Conservation (phyloP, 2,113 vertebrate genomes). For the Nicator chloris region DNA sequence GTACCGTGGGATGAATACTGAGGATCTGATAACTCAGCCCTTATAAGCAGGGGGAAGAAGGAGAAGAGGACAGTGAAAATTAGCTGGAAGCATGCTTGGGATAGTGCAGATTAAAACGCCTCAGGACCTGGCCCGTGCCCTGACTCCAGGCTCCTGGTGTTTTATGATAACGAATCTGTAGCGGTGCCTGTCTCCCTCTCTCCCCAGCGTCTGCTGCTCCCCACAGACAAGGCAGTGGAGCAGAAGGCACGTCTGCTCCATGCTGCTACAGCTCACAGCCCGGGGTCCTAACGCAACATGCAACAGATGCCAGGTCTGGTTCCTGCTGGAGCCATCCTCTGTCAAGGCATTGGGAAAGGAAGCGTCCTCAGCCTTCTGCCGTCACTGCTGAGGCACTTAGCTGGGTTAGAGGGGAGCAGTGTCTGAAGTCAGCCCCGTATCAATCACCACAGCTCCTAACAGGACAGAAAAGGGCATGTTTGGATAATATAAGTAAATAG, state of each 20-base stretch:
- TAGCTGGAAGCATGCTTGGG: neutral
- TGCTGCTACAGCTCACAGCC: constrained; percentile 41
- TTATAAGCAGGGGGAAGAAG: neutral
- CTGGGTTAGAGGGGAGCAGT: neutral
- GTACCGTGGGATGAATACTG: neutral
- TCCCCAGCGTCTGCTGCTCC: constrained; percentile 22
- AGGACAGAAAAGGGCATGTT: neutral
- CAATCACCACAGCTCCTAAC: neutral
- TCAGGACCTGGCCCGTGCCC: neutral
- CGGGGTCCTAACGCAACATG: neutral
- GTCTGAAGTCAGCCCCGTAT: neutral
- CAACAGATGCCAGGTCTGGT: constrained; percentile 38
- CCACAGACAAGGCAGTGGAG: neutral
- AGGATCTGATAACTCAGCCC: neutral
- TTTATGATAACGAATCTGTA: neutral
- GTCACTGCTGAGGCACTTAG: neutral
- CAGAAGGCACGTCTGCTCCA: constrained; percentile 34
- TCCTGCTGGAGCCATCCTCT: constrained; percentile 1
- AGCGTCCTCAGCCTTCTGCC: neutral
- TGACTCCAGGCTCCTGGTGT: neutral
- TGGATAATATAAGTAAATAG: neutral
- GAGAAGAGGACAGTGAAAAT: neutral
- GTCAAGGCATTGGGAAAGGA: neutral
- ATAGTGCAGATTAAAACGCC: neutral
- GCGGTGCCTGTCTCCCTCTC: neutral